Conservation (phyloP, 2,888 invertebrate genomes). For the Coenonympha arcania region DNA sequence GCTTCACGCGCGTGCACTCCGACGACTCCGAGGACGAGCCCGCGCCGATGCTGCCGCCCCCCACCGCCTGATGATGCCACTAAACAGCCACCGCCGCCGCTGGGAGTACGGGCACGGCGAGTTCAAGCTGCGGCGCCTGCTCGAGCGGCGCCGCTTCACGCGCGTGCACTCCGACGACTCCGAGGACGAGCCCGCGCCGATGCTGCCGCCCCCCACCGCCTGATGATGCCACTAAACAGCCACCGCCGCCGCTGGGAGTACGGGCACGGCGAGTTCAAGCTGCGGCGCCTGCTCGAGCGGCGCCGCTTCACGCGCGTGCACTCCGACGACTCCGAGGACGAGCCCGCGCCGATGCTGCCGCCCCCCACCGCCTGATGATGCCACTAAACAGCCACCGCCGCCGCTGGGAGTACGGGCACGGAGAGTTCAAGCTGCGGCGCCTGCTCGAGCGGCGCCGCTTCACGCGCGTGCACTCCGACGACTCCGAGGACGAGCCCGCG, state of each 20-base stretch:
- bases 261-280: slow-evolving; percentile 74
- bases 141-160: slow-evolving; percentile 77
- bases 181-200: slow-evolving; percentile 76
- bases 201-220: slow-evolving; percentile 54
- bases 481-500: slow-evolving; percentile 78
- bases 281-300: slow-evolving; percentile 76
- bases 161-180: slow-evolving; percentile 79
- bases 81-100: too few relatives aligned
- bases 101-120: slow-evolving; percentile 71
- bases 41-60: slow-evolving; percentile 67
- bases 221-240: too few relatives aligned
- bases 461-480: slow-evolving; percentile 78
- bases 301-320: slow-evolving; percentile 78
- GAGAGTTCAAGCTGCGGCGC: slow-evolving; percentile 78
- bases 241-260: too few relatives aligned
- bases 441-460: slow-evolving; percentile 76
- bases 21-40: slow-evolving; percentile 80
- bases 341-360: slow-evolving; percentile 73
- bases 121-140: slow-evolving; percentile 78
- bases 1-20: slow-evolving; percentile 78
- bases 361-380: slow-evolving; percentile 34
- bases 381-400: too few relatives aligned
- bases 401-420: slow-evolving; percentile 69
- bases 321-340: slow-evolving; percentile 79
- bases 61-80: slow-evolving; percentile 29